These are phyloP conservation scores for Arion vulgaris DNA, from an alignment of 1,140 invertebrate species.

Conservation along the genomic window DNA sequence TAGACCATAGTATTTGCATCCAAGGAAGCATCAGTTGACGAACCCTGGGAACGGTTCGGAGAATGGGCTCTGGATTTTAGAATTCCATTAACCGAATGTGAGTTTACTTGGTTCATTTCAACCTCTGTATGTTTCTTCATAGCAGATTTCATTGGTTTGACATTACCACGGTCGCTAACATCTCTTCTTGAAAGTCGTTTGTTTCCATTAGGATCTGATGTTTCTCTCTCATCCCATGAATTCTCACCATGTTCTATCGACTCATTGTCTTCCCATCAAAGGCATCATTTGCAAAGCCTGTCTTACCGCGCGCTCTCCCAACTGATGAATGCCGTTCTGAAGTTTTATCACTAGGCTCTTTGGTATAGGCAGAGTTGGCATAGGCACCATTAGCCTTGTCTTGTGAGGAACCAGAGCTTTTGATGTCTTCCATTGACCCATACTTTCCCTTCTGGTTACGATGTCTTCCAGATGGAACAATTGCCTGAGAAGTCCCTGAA, in stretches of 20 bases:
- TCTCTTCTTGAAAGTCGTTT: slow-evolving; percentile 20
- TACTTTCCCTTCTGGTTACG: slow-evolving; percentile 38
- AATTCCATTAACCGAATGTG: slow-evolving; percentile 26
- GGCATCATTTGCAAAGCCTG: slow-evolving; percentile 23
- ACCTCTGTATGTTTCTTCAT: slow-evolving; percentile 20
- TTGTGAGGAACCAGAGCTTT: slow-evolving; percentile 38
- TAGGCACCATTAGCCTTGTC: slow-evolving; percentile 33
- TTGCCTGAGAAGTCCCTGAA: neutral
- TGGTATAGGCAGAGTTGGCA: slow-evolving; percentile 29
- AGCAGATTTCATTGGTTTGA: slow-evolving; percentile 25
- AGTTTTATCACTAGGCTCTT: slow-evolving; percentile 23
- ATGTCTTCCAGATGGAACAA: neutral
- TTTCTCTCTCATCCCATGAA: slow-evolving; percentile 24
- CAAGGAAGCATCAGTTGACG: slow-evolving; percentile 19
- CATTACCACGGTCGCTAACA: neutral
- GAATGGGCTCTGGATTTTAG: slow-evolving; percentile 34
- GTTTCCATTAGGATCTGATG: neutral
- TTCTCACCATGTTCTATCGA: neutral
- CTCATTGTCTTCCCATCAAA: neutral
- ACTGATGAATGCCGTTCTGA: slow-evolving; percentile 18
- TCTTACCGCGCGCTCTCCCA: slow-evolving; percentile 14
- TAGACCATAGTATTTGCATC: slow-evolving; percentile 30
- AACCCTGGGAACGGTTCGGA: slow-evolving; percentile 25
- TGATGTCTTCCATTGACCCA: slow-evolving; percentile 46
- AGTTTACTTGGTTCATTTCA: slow-evolving; percentile 32